Conservation (phyloP, 1,140 invertebrate genomes). For the Sinella curviseta region DNA sequence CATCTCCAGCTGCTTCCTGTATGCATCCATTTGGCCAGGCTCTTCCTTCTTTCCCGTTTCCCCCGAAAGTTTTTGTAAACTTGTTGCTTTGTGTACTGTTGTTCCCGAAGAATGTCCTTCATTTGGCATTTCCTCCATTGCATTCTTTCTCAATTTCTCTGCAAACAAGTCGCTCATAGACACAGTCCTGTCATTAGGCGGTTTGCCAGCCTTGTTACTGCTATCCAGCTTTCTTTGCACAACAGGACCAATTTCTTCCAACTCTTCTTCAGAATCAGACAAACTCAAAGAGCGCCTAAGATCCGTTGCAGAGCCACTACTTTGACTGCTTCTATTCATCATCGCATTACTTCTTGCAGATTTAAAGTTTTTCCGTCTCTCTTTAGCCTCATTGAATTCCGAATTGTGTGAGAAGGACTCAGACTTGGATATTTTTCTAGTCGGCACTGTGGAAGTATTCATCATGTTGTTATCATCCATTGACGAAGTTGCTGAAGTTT, state of each 20-base stretch:
- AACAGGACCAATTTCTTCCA: constrained; percentile 15
- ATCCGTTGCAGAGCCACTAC: constrained; percentile 24
- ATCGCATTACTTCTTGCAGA: background rate
- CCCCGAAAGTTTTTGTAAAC: constrained; percentile 29
- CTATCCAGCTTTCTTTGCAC: constrained; percentile 39
- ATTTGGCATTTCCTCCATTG: background rate
- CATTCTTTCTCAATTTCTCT: background rate
- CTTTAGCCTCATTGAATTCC: constrained; percentile 43
- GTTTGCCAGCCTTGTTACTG: background rate
- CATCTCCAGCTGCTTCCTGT: constrained; percentile 37
- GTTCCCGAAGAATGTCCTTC: background rate
- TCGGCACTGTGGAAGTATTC: background rate
- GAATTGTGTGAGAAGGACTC: constrained; percentile 48
- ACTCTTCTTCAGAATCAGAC: background rate
- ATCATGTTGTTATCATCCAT: background rate
- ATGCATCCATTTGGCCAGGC: constrained; percentile 35
- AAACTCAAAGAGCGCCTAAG: background rate
- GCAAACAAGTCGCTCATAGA: constrained; percentile 47
- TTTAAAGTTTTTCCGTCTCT: constrained; percentile 34
- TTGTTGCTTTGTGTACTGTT: constrained; percentile 36
- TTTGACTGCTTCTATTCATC: background rate
- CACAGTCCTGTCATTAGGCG: background rate
- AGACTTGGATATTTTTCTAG: constrained; percentile 44
- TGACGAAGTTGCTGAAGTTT: background rate
- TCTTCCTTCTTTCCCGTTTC: constrained; percentile 24